Evolutionary conservation across 2,888 invertebrate species (phyloP).

Genomic region (Cylindroiulus punctatus): DNA sequence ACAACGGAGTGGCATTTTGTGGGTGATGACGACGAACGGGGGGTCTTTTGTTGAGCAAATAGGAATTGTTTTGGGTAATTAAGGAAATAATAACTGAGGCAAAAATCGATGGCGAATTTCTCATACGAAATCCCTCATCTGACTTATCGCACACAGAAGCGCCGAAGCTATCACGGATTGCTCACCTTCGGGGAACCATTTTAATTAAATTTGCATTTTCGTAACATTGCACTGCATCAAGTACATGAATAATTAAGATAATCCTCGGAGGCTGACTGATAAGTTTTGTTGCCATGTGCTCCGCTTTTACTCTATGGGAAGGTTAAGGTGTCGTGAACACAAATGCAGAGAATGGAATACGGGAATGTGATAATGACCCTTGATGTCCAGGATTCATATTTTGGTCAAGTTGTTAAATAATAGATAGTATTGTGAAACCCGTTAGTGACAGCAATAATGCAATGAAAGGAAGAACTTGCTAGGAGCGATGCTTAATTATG

Average conservation of each 20-base stretch:
- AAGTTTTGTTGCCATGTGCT: neutral
- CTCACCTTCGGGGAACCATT: constrained; percentile 38
- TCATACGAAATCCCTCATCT: constrained; percentile 2
- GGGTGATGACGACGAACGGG: constrained; percentile 12
- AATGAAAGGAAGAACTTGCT: neutral
- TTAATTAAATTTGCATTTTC: constrained; percentile 47
- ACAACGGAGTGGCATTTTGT: constrained; percentile 2
- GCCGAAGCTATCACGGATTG: constrained; percentile 45
- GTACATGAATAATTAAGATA: neutral
- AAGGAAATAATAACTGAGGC: constrained; percentile 36
- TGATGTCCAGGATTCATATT: neutral
- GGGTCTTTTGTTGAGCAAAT: constrained; percentile 33
- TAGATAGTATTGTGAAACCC: too few species aligned
- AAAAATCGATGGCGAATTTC: constrained; percentile 12
- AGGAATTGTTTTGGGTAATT: constrained; percentile 43
- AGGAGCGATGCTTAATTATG: neutral
- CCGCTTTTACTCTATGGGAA: neutral
- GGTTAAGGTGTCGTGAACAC: neutral
- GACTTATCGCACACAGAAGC: constrained; percentile 11
- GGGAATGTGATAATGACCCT: neutral
- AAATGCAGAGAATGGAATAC: neutral
- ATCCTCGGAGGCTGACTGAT: constrained; percentile 12
- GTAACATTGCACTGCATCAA: neutral
- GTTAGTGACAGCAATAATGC: neutral
- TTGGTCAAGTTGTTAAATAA: neutral